phyloP scores from a whole-genome alignment of 2,797 vertebrate species.

The Syncerus caffer region DNA sequence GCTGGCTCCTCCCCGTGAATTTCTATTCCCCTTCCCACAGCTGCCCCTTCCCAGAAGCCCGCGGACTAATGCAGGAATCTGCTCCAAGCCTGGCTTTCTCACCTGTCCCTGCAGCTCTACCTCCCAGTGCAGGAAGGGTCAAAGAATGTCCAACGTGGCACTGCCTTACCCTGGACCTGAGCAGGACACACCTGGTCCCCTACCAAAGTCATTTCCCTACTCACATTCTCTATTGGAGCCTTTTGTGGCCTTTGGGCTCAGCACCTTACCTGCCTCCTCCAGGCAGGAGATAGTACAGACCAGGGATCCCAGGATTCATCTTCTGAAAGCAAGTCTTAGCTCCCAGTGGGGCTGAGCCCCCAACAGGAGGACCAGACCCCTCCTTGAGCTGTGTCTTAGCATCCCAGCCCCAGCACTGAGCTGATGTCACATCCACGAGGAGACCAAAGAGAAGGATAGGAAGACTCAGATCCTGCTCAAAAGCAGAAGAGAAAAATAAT shows the following conservation, averaged over 20 bases:
- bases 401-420: neutral
- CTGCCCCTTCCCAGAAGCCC: neutral
- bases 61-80: fast-evolving
- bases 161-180: neutral
- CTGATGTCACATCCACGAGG: fast-evolving
- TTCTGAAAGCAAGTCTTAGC: neutral
- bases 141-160: fast-evolving
- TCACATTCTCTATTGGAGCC: fast-evolving
- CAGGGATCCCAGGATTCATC: neutral
- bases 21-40: neutral
- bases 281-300: fast-evolving
- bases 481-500: neutral
- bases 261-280: neutral
- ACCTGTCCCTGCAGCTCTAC: fast-evolving
- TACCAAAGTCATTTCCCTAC: neutral
- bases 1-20: fast-evolving
- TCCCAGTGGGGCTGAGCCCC: neutral
- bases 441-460: fast-evolving
- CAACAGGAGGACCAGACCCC: neutral
- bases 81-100: neutral
- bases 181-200: fast-evolving
- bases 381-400: neutral
- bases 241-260: neutral
- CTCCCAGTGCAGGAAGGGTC: neutral
- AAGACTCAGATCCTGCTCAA: too few species aligned